Evolutionary conservation across 2,113 vertebrate species (phyloP), one percentile per base, ranked within the genome.

Genomic region (Piprites chloris): DNA sequence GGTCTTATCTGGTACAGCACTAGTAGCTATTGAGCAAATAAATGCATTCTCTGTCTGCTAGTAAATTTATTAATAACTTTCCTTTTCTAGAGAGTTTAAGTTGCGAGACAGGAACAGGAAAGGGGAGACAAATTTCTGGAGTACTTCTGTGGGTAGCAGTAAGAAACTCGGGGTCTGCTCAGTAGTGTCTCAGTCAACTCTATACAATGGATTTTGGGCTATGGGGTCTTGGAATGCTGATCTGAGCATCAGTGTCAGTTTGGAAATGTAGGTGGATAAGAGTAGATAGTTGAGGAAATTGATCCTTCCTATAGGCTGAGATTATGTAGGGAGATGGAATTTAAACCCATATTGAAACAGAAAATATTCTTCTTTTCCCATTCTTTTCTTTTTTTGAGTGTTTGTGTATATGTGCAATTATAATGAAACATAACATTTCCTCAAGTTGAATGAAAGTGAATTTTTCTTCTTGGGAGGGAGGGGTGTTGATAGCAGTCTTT

Each of bases 301-400:
- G 15, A 44, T 56, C 59, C 5, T 46, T 80, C 41, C 17, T 35
- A 2, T 10, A 28, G 44, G 4, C 14, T 24, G 66, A 68, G 27
- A 10, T 59, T 44, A 5, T 41, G 3, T 6, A 59, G 9, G 26
- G 35, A 86, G 41, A 41, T 47, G 41, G 15, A 30, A 74, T 49
- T 85, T 71, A 82, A 85, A 42, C 24, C 17, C 33, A 5, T 17
- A n/a, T 17, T 9, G 32, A 86, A 62, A 63, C 32, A 21, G 14
- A 62, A 90, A 24, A 27, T 42, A 3, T 28, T 68, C 5, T 49
- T 58, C 18, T 47, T 35, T 55, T 10, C 5, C 2, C 44, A 14
- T 20, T 35, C 3, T 21, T 18, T 27, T 46, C 7, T 0, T 27
- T 46, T 8, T 0, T 1, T 0, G 1, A 5, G 14, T 13, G 1